Evolutionary conservation across 1,140 invertebrate genomes (phyloP).

Genomic region (Neodiprion lecontei): DNA sequence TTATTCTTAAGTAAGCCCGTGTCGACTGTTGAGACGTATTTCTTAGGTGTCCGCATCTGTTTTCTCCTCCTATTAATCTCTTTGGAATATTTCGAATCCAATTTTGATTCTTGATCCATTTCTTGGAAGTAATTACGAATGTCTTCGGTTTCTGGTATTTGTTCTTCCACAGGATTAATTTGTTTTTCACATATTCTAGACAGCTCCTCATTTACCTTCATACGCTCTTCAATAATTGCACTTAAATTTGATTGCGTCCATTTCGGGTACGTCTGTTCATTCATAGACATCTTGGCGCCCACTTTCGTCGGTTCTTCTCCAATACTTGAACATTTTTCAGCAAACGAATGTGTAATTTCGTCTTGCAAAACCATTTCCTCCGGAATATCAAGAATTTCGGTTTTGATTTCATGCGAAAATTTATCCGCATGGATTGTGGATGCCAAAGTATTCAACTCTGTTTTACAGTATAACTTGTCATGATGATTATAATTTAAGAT

Average conservation of each 20-base stretch:
- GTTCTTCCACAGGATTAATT: not conserved
- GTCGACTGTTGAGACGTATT: not conserved
- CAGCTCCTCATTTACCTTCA: not conserved
- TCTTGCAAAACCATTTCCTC: not conserved
- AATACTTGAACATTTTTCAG: too few species aligned
- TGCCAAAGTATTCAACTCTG: not conserved
- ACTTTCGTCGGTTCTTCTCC: too few species aligned
- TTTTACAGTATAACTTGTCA: not conserved
- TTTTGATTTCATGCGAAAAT: not conserved
- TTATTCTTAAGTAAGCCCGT: not conserved
- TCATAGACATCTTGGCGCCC: not conserved
- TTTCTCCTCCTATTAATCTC: not conserved
- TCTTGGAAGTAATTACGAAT: not conserved
- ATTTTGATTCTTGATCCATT: not conserved
- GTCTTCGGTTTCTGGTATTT: not conserved
- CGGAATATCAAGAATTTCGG: not conserved
- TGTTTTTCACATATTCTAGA: not conserved
- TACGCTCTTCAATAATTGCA: conserved; percentile 1
- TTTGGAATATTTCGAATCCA: conserved; percentile 1
- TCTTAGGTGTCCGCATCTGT: conserved; percentile 2
- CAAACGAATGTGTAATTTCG: not conserved
- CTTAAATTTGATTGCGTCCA: not conserved
- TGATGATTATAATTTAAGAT: too few species aligned
- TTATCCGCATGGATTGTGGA: not conserved
- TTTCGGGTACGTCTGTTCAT: not conserved